Evolutionary conservation across 1,140 invertebrate genomes (phyloP).

Genomic region (Drosophila baimaii): DNA sequence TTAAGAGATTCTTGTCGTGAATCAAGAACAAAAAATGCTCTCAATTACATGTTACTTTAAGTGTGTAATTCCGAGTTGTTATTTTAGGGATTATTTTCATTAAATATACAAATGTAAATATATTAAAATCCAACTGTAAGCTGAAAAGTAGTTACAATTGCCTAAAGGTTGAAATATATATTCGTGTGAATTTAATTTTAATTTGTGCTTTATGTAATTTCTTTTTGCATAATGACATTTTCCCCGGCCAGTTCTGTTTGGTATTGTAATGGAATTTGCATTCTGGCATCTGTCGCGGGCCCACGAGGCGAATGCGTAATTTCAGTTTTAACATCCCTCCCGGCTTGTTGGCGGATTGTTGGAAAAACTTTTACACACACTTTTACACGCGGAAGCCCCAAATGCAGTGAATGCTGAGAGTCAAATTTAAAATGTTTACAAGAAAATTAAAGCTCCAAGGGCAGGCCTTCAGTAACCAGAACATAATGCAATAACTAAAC

Average conservation of each 20-base stretch:
- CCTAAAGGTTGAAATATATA: slow-evolving; percentile 11
- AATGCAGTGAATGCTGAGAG: slow-evolving; percentile 5
- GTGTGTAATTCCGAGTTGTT: background rate
- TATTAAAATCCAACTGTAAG: too few relatives aligned
- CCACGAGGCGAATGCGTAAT: slow-evolving; percentile 58
- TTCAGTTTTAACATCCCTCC: slow-evolving; percentile 13
- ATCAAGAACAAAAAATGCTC: slow-evolving; percentile 2
- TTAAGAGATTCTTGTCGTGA: slow-evolving; percentile 19
- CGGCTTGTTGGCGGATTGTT: slow-evolving; percentile 4
- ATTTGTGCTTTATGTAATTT: slow-evolving; percentile 52
- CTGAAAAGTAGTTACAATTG: slow-evolving; percentile 36
- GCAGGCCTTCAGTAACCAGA: background rate
- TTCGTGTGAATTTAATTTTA: slow-evolving; percentile 45
- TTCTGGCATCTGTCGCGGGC: slow-evolving; percentile 35
- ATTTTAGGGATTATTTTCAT: background rate
- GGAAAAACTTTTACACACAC: slow-evolving; percentile 8
- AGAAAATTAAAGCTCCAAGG: background rate
- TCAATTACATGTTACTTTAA: slow-evolving; percentile 8
- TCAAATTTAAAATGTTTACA: slow-evolving; percentile 1
- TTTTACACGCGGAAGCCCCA: background rate
- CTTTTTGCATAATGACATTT: slow-evolving; percentile 46
- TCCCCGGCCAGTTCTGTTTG: background rate
- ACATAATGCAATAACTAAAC: background rate
- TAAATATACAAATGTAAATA: too few relatives aligned
- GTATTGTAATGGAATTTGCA: slow-evolving; percentile 52